Percentiles rank a stretch among this genome's conserved stretches.
Evolutionary conservation across 2,797 vertebrate species (phyloP).

Genomic region (Danio aesculapii): DNA sequence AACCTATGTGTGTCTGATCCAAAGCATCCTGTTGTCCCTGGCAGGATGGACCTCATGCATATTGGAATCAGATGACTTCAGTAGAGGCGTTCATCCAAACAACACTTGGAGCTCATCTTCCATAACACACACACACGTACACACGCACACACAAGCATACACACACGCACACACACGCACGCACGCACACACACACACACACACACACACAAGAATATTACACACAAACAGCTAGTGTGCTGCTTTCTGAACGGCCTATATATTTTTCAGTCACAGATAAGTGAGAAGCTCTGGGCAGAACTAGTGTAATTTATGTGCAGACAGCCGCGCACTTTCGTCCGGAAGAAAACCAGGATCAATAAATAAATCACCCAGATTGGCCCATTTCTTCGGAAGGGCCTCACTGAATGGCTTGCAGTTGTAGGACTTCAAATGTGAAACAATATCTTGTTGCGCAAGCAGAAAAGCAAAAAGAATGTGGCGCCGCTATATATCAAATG

Average conservation of each 20-base stretch:
- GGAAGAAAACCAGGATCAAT: conserved; percentile 67
- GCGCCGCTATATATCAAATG: conserved; percentile 37
- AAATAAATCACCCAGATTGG: conserved; percentile 71
- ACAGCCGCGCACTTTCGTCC: conserved; percentile 52
- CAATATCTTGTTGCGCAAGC: conserved; percentile 45
- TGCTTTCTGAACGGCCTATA: conserved; percentile 1
- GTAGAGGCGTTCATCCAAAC: conserved; percentile 47
- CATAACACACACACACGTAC: conserved; percentile 4
- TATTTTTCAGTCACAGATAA: conserved; percentile 60
- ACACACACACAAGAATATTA: not conserved
- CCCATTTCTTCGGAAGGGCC: conserved; percentile 61
- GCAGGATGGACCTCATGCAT: conserved; percentile 39
- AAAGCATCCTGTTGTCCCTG: conserved; percentile 61
- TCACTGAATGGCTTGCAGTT: conserved; percentile 61
- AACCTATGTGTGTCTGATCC: conserved; percentile 34
- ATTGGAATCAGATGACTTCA: conserved; percentile 48
- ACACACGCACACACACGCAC: not conserved
- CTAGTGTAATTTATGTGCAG: conserved; percentile 61
- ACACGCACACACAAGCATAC: not conserved
- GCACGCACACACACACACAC: not conserved
- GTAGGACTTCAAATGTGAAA: conserved; percentile 69
- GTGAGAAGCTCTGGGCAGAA: conserved; percentile 52
- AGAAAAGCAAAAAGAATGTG: conserved; percentile 56
- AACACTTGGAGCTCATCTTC: conserved; percentile 33
- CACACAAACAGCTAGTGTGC: conserved; percentile 47